Percentiles rank a stretch among this genome's conserved stretches.
Conservation (phyloP, 2,113 vertebrate species). For the Hystrix brachyura region DNA sequence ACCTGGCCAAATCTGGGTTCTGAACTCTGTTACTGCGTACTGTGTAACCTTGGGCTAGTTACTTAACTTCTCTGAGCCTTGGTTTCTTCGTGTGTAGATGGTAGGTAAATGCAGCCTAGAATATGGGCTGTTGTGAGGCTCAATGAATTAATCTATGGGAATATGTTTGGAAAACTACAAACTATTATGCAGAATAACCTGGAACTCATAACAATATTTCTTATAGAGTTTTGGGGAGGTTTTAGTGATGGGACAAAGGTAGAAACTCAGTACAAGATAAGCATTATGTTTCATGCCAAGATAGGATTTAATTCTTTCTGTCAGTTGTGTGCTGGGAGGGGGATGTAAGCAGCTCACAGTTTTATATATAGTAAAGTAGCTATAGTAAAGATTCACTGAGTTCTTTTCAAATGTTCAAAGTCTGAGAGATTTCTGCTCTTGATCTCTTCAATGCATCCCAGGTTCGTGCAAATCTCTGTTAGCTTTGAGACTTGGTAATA, state of each 20-base stretch:
- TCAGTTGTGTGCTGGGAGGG: not conserved
- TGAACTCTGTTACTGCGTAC: not conserved
- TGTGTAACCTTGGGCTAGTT: not conserved
- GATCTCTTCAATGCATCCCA: not conserved
- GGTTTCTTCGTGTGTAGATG: not conserved
- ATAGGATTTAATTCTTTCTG: not conserved
- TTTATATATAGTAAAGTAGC: not conserved
- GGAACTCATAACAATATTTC: not conserved
- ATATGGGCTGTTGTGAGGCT: not conserved
- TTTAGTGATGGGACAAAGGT: not conserved
- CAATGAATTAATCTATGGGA: not conserved
- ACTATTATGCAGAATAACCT: not conserved
- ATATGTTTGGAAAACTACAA: not conserved
- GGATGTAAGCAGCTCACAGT: not conserved
- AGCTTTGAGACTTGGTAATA: slow-evolving; percentile 31
- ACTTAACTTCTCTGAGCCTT: not conserved
- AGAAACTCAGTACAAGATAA: not conserved
- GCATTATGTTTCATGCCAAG: not conserved
- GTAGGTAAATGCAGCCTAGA: not conserved
- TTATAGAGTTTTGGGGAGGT: not conserved
- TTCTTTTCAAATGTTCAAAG: not conserved
- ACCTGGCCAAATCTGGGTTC: not conserved
- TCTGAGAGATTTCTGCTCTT: slow-evolving; percentile 19
- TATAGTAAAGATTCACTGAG: not conserved
- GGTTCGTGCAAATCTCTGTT: slow-evolving; percentile 31